Conservation (phyloP, 2,888 invertebrate species). For the Chrysopilus asiliformis region DNA sequence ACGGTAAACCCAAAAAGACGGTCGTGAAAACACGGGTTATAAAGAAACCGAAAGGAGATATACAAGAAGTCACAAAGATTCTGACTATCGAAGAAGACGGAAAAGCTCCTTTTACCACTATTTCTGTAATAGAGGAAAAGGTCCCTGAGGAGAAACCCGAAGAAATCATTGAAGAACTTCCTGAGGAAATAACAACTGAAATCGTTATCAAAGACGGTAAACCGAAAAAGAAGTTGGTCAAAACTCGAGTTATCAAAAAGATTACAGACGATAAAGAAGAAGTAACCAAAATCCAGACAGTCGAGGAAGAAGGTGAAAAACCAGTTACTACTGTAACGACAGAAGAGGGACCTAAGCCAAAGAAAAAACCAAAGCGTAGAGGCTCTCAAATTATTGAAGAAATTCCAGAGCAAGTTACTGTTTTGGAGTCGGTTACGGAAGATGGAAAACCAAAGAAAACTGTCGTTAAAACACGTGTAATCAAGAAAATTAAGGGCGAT, state of each 20-base stretch:
- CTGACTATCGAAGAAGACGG: slow-evolving; percentile 24
- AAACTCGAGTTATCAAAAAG: slow-evolving; percentile 27
- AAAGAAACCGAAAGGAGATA: slow-evolving; percentile 24
- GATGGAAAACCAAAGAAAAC: slow-evolving; percentile 25
- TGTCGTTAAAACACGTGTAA: slow-evolving; percentile 25
- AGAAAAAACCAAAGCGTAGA: slow-evolving; percentile 17
- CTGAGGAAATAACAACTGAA: slow-evolving; percentile 22
- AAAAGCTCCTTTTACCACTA: slow-evolving; percentile 20
- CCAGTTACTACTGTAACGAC: slow-evolving; percentile 24
- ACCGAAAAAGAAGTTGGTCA: slow-evolving; percentile 22
- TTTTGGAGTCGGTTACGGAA: slow-evolving; percentile 21
- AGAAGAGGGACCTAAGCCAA: slow-evolving; percentile 12
- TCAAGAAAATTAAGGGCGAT: slow-evolving; percentile 23
- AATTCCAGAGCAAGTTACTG: slow-evolving; percentile 18
- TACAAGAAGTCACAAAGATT: slow-evolving; percentile 25
- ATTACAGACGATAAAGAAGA: slow-evolving; percentile 20
- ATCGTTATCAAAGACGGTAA: slow-evolving; percentile 17
- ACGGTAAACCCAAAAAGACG: slow-evolving; percentile 20
- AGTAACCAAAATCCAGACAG: slow-evolving; percentile 33
- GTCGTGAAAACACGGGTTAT: slow-evolving; percentile 25
- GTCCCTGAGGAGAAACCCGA: slow-evolving; percentile 23
- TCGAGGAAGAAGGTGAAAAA: slow-evolving; percentile 24
- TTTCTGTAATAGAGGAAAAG: slow-evolving; percentile 2
- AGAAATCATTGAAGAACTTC: slow-evolving; percentile 15
- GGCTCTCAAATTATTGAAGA: slow-evolving; percentile 23